Evolutionary conservation across 1,140 invertebrate species (phyloP).

Genomic region (Brachionus koreanus): DNA sequence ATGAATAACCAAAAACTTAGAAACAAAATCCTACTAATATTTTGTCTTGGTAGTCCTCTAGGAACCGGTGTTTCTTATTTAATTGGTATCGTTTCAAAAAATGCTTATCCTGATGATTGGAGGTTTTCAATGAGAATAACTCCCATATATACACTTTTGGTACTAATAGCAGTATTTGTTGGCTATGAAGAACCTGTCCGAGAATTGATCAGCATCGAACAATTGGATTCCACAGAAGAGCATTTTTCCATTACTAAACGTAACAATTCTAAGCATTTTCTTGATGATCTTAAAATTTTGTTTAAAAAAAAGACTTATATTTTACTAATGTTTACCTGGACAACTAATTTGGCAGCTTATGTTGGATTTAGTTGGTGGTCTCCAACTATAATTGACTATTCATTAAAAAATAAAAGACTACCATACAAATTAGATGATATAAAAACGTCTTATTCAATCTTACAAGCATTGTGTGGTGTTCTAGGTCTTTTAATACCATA

Average conservation of each 20-base stretch:
- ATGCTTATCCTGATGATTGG: background rate
- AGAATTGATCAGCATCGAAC: background rate
- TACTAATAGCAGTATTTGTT: background rate
- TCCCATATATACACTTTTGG: slow-evolving; percentile 8
- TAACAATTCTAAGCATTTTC: background rate
- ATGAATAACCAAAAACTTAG: slow-evolving; percentile 1
- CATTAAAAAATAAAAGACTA: slow-evolving; percentile 1
- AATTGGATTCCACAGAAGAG: slow-evolving; percentile 19
- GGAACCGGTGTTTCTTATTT: slow-evolving; percentile 37
- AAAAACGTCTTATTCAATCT: slow-evolving; percentile 33
- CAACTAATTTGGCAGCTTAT: slow-evolving; percentile 19
- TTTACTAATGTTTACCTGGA: slow-evolving; percentile 34
- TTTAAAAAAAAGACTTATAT: slow-evolving; percentile 40
- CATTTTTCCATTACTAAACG: slow-evolving; percentile 11
- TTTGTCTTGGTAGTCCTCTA: background rate
- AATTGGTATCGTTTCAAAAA: slow-evolving; percentile 30
- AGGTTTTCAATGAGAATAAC: slow-evolving; percentile 28
- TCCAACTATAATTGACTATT: slow-evolving; percentile 29
- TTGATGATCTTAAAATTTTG: slow-evolving; percentile 31
- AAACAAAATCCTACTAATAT: background rate
- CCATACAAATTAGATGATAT: background rate
- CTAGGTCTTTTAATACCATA: slow-evolving; percentile 32
- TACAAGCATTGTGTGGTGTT: slow-evolving; percentile 18
- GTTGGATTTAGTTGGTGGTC: slow-evolving; percentile 40
- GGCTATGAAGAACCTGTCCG: background rate